Evolutionary conservation across 2,888 invertebrate species (phyloP).

Genomic region (Formica aserva): DNA sequence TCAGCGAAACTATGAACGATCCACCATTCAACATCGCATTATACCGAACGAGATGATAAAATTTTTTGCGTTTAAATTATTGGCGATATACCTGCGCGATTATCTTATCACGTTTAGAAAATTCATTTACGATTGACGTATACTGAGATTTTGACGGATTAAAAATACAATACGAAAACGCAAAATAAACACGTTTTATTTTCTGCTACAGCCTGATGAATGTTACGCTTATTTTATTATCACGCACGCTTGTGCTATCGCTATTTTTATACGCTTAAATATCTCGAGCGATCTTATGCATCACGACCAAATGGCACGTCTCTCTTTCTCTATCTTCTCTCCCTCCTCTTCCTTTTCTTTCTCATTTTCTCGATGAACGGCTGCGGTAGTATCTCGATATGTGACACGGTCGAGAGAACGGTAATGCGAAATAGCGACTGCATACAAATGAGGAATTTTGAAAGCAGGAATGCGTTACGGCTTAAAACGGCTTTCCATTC

Average conservation of each 20-base stretch:
- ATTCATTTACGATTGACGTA: background rate
- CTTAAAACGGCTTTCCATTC: constrained; percentile 56
- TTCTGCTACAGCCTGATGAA: background rate
- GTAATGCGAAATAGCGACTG: constrained; percentile 46
- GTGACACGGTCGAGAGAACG: constrained; percentile 40
- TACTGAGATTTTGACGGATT: background rate
- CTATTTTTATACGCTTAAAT: constrained; percentile 34
- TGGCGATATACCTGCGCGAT: background rate
- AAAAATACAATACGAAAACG: background rate
- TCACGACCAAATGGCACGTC: constrained; percentile 1
- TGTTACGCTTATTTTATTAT: background rate
- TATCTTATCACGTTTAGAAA: background rate
- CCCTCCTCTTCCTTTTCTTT: background rate
- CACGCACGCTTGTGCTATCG: background rate
- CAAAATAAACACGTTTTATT: background rate
- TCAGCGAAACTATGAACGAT: background rate
- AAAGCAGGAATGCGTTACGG: constrained; percentile 45
- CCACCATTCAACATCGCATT: background rate
- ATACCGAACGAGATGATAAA: background rate
- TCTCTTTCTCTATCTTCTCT: background rate
- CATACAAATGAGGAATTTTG: constrained; percentile 53
- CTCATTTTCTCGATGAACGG: constrained; percentile 38
- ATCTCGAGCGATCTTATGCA: background rate
- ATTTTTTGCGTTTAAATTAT: background rate
- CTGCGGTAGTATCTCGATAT: constrained; percentile 48